phyloP scores from a whole-genome alignment of 2,113 vertebrate species.

The Aptenodytes forsteri region DNA sequence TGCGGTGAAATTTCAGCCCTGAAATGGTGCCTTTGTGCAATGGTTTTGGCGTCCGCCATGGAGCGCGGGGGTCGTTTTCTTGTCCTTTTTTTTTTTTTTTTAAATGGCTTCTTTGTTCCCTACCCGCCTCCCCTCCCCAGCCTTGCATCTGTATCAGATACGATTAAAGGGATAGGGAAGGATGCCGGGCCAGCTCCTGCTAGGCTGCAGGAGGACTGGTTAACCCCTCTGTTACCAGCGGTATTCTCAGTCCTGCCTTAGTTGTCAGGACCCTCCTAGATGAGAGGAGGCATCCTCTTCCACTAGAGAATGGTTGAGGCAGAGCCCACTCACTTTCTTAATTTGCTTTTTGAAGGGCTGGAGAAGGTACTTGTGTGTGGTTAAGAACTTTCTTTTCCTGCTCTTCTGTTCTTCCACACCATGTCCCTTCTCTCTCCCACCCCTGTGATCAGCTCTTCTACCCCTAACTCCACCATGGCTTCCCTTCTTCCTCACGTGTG shows the following conservation, averaged over 20 bases:
- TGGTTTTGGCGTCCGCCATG: slow-evolving; percentile 77
- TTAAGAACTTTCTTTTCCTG: background rate
- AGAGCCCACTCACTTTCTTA: background rate
- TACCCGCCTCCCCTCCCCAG: slow-evolving; percentile 34
- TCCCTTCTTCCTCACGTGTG: background rate
- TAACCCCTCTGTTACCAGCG: slow-evolving; percentile 51
- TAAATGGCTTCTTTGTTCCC: slow-evolving; percentile 82
- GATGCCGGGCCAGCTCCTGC: slow-evolving; percentile 44
- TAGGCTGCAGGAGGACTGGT: slow-evolving; percentile 29
- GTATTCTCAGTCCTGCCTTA: background rate
- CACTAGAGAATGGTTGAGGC: background rate
- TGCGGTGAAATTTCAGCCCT: slow-evolving; percentile 87
- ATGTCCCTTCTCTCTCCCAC: background rate
- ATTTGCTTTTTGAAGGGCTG: background rate
- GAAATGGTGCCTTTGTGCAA: slow-evolving; percentile 84
- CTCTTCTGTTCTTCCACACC: background rate
- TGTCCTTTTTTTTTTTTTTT: slow-evolving; percentile 65
- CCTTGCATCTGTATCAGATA: slow-evolving; percentile 81
- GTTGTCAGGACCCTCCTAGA: background rate
- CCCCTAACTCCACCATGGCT: background rate
- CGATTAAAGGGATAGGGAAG: slow-evolving; percentile 78
- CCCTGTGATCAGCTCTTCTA: background rate
- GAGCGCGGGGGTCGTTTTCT: slow-evolving; percentile 79
- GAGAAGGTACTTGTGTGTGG: background rate
- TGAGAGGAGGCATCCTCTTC: background rate